Base-by-base conservation (phyloP, 2,113 vertebrate species). In the Podarcis raffonei region DNA sequence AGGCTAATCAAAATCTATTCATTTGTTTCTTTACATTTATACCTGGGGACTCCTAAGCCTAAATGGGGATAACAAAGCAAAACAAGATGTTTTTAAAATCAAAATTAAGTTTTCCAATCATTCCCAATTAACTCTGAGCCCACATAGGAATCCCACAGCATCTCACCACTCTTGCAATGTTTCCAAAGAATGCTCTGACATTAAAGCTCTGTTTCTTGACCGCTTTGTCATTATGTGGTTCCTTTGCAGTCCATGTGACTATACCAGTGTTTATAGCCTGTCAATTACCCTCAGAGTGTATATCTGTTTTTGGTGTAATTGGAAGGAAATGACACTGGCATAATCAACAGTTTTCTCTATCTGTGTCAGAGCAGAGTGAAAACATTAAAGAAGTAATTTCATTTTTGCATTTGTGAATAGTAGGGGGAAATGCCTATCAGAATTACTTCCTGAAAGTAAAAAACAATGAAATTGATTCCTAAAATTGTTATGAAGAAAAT, bases 401-500 rank as follows among this genome's bases (percentile, higher is more conserved):
- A 11, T 81, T 53, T 53, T 87, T 90, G 22, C 12, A 87, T 91
- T 84, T 85, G 22, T 81, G 79, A 81, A 76, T 78, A 85, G 9
- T 83, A 22, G 25, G 27, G 25, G 27, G 62, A 66, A 20, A 83
- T 84, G 53, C 18, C 23, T 75, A 89, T 92, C 83, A 93, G 85
- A 35, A 87, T 15, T 2, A 9, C 90, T 94, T 91, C 81, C 32
- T 25, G 91, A 85, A 89, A 69, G 25, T 76, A 76, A 66, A 92
- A 81, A 92, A 81, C 57, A 90, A 85, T 87, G 87, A 88, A 88
- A 90, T 3, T 59, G 27, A 35, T 69, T 89, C 27, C 37, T 90
- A 77, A 30, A 94, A 81, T 72, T 68, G 71, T 92, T 94, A 92
- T 90, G 91, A 90, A 91, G 87, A 91, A 94, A 92, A 86, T 75